Conservation (phyloP, 2,888 invertebrate species). For the Eristalis arbustorum region DNA sequence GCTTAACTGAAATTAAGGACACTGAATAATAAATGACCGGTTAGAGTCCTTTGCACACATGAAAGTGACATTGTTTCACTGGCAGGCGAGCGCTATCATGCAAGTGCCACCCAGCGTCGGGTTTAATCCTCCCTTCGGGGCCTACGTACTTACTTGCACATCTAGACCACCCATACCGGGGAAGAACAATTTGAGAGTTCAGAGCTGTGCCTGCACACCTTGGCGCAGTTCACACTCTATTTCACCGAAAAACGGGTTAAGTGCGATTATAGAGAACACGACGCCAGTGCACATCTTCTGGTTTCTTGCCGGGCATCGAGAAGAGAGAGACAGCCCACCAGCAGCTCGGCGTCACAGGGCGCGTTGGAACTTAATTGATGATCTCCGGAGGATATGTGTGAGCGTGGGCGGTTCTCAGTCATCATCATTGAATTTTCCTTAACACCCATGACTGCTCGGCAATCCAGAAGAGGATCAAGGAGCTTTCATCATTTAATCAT, state of each 20-base stretch:
- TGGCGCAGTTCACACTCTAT: background rate
- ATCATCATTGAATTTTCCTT: constrained; percentile 20
- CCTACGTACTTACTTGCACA: background rate
- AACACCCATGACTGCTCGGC: constrained; percentile 39
- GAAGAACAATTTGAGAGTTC: constrained; percentile 26
- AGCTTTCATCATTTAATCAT: constrained; percentile 54
- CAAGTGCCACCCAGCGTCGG: constrained; percentile 1
- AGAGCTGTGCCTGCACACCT: background rate
- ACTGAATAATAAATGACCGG: constrained; percentile 68
- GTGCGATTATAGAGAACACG: constrained; percentile 34
- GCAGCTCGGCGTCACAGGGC: background rate
- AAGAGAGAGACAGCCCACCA: background rate
- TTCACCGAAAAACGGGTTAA: constrained; percentile 48
- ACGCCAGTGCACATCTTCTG: constrained; percentile 17
- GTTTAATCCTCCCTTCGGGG: constrained; percentile 22
- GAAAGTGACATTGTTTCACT: constrained; percentile 51
- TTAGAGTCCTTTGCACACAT: constrained; percentile 38
- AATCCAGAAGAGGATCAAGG: constrained; percentile 49
- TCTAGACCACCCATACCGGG: background rate
- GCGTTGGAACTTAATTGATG: constrained; percentile 41
- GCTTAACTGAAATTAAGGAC: constrained; percentile 60
- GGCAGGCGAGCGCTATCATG: constrained; percentile 8
- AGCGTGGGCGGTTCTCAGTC: background rate
- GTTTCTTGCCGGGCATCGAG: background rate
- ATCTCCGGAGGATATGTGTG: constrained; percentile 18